Percentiles rank a stretch among this genome's conserved stretches.
These are phyloP conservation scores for Conus canariensis DNA, from an alignment of 2,888 invertebrate species.

Conservation along the genomic window DNA sequence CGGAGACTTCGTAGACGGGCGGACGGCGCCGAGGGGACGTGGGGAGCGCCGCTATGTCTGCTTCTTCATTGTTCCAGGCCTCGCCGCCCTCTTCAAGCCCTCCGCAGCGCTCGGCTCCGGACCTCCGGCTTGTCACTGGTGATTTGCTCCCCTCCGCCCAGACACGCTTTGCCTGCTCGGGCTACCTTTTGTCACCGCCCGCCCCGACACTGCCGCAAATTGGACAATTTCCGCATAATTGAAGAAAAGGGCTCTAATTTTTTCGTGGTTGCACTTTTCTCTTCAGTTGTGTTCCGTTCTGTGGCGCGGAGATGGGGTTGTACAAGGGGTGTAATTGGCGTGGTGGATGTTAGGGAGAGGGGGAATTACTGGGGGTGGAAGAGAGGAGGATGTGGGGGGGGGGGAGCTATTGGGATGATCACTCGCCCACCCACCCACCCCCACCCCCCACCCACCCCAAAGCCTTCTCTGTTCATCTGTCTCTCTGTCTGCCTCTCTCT, in stretches of 20 bases:
- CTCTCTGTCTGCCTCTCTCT: neutral
- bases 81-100: conserved; percentile 9
- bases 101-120: conserved; percentile 24
- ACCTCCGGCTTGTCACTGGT: conserved; percentile 33
- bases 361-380: neutral
- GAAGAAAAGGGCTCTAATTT: conserved; percentile 31
- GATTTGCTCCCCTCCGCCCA: conserved; percentile 26
- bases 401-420: neutral
- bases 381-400: neutral
- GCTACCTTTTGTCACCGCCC: conserved; percentile 17
- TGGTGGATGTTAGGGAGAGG: conserved; percentile 5
- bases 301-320: conserved; percentile 1
- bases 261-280: conserved; percentile 36
- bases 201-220: conserved; percentile 28
- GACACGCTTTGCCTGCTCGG: conserved; percentile 18
- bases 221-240: conserved; percentile 41
- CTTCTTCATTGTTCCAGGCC: conserved; percentile 28
- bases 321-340: conserved; percentile 19
- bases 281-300: conserved; percentile 15
- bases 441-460: neutral
- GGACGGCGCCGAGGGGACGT: conserved; percentile 29
- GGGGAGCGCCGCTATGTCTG: conserved; percentile 37
- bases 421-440: neutral
- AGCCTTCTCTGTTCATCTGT: neutral
- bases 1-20: conserved; percentile 24